Evolutionary conservation across 2,113 vertebrate genomes (phyloP).

Genomic region (Naja naja): DNA sequence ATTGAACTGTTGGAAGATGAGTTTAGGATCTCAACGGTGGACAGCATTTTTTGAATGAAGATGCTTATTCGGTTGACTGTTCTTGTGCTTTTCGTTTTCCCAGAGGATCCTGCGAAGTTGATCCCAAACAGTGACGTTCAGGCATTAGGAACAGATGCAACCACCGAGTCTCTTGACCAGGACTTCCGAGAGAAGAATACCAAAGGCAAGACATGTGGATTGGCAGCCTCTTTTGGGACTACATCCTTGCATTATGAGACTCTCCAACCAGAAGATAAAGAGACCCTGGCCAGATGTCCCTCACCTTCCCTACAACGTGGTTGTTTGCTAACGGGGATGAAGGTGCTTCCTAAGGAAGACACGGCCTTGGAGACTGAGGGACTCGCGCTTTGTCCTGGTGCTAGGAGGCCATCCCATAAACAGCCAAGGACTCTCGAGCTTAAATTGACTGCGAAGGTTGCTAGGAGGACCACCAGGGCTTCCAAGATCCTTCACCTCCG

Average conservation of each 20-base stretch:
- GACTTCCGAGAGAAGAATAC: rapidly evolving
- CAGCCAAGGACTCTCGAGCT: neutral
- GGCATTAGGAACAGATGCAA: rapidly evolving
- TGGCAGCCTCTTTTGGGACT: neutral
- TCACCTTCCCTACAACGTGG: neutral
- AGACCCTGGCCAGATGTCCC: neutral
- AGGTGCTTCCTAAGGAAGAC: conserved; percentile 32
- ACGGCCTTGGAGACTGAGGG: conserved; percentile 67
- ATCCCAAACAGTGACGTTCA: neutral
- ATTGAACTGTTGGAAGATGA: neutral
- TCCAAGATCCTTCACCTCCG: conserved; percentile 49
- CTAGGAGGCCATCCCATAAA: neutral
- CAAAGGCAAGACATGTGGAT: neutral
- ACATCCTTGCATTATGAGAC: rapidly evolving
- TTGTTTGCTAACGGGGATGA: neutral
- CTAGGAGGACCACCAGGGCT: conserved; percentile 40
- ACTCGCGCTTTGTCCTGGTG: conserved; percentile 32
- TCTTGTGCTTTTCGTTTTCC: neutral
- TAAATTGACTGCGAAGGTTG: neutral
- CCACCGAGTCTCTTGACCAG: rapidly evolving
- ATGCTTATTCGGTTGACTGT: neutral
- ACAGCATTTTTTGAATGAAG: neutral
- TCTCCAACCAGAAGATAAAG: rapidly evolving
- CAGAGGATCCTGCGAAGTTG: neutral
- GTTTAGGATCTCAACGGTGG: neutral